Percentiles rank a stretch among this genome's conserved stretches.
Conservation (phyloP, 2,113 vertebrate genomes). For the Cyprinodon tularosa region DNA sequence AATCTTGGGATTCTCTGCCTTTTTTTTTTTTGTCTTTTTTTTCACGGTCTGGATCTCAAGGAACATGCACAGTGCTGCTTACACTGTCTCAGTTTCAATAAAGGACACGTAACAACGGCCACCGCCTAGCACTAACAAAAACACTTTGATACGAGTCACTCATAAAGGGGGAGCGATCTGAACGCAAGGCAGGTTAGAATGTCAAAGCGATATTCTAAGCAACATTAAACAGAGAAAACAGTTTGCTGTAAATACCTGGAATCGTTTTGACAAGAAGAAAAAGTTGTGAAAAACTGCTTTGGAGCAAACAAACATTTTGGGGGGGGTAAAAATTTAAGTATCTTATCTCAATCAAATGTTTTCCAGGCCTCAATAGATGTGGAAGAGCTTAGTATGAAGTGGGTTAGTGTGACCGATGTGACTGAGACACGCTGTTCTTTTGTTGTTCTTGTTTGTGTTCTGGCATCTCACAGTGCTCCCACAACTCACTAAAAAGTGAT, state of each 20-base stretch:
- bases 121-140: constrained; percentile 55
- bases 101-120: constrained; percentile 64
- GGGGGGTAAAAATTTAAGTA: constrained; percentile 61
- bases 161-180: constrained; percentile 72
- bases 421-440: constrained; percentile 51
- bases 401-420: constrained; percentile 62
- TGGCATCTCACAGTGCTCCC: constrained; percentile 85
- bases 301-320: constrained; percentile 34
- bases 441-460: constrained; percentile 4
- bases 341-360: constrained; percentile 83
- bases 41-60: constrained; percentile 77
- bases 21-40: constrained; percentile 32
- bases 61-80: constrained; percentile 81
- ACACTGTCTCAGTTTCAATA: constrained; percentile 76
- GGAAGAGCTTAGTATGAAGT: constrained; percentile 78
- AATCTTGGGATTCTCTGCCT: constrained; percentile 42
- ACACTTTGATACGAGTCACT: constrained; percentile 68
- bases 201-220: constrained; percentile 52
- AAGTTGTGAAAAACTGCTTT: constrained; percentile 45
- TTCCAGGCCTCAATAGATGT: constrained; percentile 83
- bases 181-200: constrained; percentile 70
- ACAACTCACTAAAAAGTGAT: constrained; percentile 65
- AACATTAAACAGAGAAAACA: constrained; percentile 72
- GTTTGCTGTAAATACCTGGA: constrained; percentile 47
- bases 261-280: constrained; percentile 45